Percentiles rank a stretch among this genome's conserved stretches.
Evolutionary conservation across 1,140 invertebrate species (phyloP).

Genomic region (Tetramorium alpestre): DNA sequence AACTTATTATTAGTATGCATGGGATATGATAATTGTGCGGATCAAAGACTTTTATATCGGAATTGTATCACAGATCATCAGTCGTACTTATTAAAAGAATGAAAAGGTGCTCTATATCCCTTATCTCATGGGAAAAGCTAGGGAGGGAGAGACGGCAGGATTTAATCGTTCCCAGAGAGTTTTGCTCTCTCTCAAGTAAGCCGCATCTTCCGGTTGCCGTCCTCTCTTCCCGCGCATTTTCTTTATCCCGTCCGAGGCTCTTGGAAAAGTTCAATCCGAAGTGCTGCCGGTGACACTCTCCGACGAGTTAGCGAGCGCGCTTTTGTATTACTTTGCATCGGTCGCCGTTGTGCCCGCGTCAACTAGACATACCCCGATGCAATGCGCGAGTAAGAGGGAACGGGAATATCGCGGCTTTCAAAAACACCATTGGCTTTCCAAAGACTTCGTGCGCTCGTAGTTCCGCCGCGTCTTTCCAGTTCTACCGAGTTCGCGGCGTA

Average conservation of each 20-base stretch:
- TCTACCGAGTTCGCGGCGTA: not conserved
- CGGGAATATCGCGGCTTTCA: slow-evolving; percentile 37
- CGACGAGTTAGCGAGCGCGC: slow-evolving; percentile 65
- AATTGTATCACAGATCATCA: not conserved
- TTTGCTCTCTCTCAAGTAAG: slow-evolving; percentile 15
- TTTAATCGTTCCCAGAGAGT: slow-evolving; percentile 45
- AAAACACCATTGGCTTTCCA: slow-evolving; percentile 31
- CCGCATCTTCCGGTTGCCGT: slow-evolving; percentile 42
- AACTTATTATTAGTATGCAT: not conserved
- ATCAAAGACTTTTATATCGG: not conserved
- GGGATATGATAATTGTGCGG: not conserved
- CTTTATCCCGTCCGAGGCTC: slow-evolving; percentile 52
- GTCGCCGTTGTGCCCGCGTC: slow-evolving; percentile 55
- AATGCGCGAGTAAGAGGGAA: not conserved
- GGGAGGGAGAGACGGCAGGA: not conserved
- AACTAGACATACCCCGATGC: slow-evolving; percentile 8
- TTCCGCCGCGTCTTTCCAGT: not conserved
- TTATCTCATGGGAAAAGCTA: not conserved
- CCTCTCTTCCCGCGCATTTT: slow-evolving; percentile 43
- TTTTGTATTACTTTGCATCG: slow-evolving; percentile 71
- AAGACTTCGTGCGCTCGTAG: not conserved
- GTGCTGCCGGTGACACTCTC: slow-evolving; percentile 67
- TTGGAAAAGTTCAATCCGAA: slow-evolving; percentile 69
- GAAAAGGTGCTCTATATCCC: not conserved
- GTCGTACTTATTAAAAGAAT: not conserved